A percentile compares a stretch with the other conserved stretches of the same genome.
Evolutionary conservation across 2,113 vertebrate species (phyloP).

Genomic region (Heterocephalus glaber): DNA sequence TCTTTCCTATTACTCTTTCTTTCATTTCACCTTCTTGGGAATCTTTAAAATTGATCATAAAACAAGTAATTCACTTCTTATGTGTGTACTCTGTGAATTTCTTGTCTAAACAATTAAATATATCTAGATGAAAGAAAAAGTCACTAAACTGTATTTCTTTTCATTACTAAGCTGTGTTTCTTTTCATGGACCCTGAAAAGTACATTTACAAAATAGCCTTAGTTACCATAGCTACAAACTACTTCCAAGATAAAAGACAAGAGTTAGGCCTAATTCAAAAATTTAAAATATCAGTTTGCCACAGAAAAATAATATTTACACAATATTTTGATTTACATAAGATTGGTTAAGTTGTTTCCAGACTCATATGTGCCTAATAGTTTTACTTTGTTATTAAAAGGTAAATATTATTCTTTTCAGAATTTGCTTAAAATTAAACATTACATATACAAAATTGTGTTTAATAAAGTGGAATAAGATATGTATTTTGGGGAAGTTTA

Average conservation of each 20-base stretch:
- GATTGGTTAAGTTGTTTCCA: background rate
- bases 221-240: background rate
- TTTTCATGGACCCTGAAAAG: background rate
- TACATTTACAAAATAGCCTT: background rate
- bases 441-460: background rate
- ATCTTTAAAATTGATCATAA: slow-evolving; percentile 1
- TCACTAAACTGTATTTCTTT: background rate
- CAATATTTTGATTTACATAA: background rate
- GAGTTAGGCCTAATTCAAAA: background rate
- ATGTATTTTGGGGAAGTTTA: background rate
- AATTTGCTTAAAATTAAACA: background rate
- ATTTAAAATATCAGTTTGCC: background rate
- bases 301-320: background rate
- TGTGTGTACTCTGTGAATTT: background rate
- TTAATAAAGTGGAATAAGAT: background rate
- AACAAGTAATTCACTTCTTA: background rate
- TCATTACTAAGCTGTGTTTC: background rate
- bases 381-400: background rate
- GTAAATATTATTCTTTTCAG: background rate
- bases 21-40: background rate
- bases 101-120: background rate
- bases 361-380: background rate
- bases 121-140: background rate
- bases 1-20: background rate
- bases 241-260: background rate